Evolutionary conservation across 2,113 vertebrate genomes (phyloP).

Genomic region (Gambusia affinis): DNA sequence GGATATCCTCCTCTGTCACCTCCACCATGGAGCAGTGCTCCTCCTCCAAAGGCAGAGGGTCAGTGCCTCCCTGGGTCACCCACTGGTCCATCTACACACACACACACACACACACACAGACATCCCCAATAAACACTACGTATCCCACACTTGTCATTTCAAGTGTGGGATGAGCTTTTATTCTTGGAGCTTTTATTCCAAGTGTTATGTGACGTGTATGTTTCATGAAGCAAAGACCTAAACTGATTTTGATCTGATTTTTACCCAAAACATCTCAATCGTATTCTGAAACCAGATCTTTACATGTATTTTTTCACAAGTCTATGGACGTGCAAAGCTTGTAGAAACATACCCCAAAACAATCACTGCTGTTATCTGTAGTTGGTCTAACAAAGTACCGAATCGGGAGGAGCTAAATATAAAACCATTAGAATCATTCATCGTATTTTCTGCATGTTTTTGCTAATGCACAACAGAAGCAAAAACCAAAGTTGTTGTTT

Average conservation of each 20-base stretch:
- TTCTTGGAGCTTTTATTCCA: not conserved
- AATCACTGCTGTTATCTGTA: not conserved
- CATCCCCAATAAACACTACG: not conserved
- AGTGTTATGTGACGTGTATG: not conserved
- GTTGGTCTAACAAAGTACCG: not conserved
- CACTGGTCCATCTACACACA: constrained; percentile 86
- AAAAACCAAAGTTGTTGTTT: too few species aligned
- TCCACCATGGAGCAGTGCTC: constrained; percentile 94
- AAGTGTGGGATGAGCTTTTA: too few species aligned
- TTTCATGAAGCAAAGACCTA: not conserved
- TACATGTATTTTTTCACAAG: not conserved
- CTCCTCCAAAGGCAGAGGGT: constrained; percentile 91
- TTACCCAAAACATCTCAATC: too few species aligned
- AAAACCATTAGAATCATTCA: not conserved
- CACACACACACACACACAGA: not conserved
- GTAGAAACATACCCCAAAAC: not conserved
- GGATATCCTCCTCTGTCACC: constrained; percentile 96
- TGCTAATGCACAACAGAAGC: too few species aligned
- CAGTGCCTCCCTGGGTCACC: constrained; percentile 85
- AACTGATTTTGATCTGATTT: too few species aligned
- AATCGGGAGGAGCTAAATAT: not conserved
- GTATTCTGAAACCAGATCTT: not conserved
- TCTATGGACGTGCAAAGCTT: not conserved
- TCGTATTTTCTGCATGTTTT: not conserved
- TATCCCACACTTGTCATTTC: not conserved